Evolutionary conservation across 2,113 vertebrate species (phyloP).

Genomic region (Choloepus hoffmanni): DNA sequence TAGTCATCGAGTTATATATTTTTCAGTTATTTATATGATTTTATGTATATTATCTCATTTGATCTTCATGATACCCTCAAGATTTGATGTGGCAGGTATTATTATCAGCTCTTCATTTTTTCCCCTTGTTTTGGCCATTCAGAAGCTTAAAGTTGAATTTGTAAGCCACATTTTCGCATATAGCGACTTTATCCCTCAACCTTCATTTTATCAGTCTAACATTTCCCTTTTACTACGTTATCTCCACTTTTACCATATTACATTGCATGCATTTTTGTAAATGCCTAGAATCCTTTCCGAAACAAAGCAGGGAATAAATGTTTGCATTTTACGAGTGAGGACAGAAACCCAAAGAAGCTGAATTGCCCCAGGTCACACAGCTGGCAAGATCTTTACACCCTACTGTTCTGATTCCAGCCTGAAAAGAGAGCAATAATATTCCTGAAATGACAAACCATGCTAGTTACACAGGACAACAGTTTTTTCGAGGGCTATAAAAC

Average conservation of each 20-base stretch:
- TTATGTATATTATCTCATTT: conserved; percentile 14
- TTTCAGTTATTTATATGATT: not conserved
- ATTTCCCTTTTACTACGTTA: not conserved
- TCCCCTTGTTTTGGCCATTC: not conserved
- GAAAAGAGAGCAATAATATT: not conserved
- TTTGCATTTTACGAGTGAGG: conserved; percentile 44
- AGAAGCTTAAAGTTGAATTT: not conserved
- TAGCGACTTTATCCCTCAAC: not conserved
- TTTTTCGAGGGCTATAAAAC: not conserved
- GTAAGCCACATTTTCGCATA: not conserved
- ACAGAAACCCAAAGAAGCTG: conserved; percentile 34
- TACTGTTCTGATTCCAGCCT: not conserved
- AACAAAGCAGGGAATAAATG: not conserved
- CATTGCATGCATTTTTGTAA: not conserved
- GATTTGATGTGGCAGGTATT: not conserved
- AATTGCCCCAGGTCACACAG: conserved; percentile 12
- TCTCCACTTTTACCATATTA: not conserved
- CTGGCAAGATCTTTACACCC: not conserved
- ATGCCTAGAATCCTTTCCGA: not conserved
- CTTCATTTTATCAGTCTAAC: not conserved
- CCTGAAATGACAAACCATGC: not conserved
- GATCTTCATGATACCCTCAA: not conserved
- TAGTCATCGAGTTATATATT: not conserved
- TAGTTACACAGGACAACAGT: not conserved
- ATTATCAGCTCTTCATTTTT: not conserved